Evolutionary conservation across 2,113 vertebrate genomes (phyloP).

Genomic region (Hippocampus mohnikei): DNA sequence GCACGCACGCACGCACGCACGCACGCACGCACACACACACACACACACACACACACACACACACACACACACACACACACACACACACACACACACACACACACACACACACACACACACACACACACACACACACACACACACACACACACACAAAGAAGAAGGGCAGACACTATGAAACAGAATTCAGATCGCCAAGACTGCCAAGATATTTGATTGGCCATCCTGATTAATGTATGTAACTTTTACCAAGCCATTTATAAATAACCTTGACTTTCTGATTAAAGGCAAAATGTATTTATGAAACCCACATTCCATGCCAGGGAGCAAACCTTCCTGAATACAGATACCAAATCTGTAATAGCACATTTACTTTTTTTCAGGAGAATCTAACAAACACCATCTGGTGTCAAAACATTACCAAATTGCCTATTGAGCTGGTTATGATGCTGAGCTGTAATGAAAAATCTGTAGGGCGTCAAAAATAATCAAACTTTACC

Average conservation of each 20-base stretch:
- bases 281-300: too few species aligned
- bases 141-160: background rate
- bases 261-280: too few species aligned
- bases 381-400: too few species aligned
- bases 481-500: too few species aligned
- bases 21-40: slow-evolving; percentile 32
- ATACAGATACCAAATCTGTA: too few species aligned
- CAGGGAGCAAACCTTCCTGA: too few species aligned
- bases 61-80: slow-evolving; percentile 22
- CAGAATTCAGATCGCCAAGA: background rate
- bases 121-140: slow-evolving; percentile 32
- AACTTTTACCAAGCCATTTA: background rate
- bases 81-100: slow-evolving; percentile 41
- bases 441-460: too few species aligned
- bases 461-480: too few species aligned
- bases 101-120: background rate
- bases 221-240: background rate
- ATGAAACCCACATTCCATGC: too few species aligned
- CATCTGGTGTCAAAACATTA: too few species aligned
- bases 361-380: too few species aligned
- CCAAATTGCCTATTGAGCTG: too few species aligned
- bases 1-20: background rate
- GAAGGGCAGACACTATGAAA: background rate
- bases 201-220: background rate
- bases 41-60: background rate